Evolutionary conservation across 2,888 invertebrate species (phyloP).

Genomic region (Xestia rhomboidea): DNA sequence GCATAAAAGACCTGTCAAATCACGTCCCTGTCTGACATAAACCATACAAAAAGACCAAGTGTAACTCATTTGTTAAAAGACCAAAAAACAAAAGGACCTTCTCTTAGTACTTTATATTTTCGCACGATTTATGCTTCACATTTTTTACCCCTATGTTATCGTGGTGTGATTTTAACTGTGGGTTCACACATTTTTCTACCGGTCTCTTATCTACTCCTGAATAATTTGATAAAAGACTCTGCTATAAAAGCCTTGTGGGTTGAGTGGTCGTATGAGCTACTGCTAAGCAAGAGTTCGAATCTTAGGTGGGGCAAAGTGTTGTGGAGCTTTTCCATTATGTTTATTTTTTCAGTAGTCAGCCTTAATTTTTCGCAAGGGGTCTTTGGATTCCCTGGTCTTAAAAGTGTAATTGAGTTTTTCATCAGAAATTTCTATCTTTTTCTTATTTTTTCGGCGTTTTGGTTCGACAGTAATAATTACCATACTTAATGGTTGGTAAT

Average conservation of each 20-base stretch:
- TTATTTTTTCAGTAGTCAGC: background rate
- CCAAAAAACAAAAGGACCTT: constrained; percentile 29
- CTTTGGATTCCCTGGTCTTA: too few relatives aligned
- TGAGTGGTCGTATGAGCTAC: background rate
- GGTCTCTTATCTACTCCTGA: background rate
- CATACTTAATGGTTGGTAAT: too few relatives aligned
- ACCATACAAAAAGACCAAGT: constrained; percentile 17
- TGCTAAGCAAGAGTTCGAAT: background rate
- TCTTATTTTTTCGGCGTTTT: too few relatives aligned
- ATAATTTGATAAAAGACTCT: background rate
- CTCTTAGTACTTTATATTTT: constrained; percentile 11
- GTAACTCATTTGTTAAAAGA: constrained; percentile 23
- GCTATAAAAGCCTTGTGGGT: background rate
- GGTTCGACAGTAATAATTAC: too few relatives aligned
- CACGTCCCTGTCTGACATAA: background rate
- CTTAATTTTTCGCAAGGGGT: background rate
- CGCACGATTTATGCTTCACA: constrained; percentile 36
- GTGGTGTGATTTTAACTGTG: constrained; percentile 31
- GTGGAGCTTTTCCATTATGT: background rate
- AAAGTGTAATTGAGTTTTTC: too few relatives aligned
- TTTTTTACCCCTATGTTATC: constrained; percentile 35
- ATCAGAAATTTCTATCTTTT: too few relatives aligned
- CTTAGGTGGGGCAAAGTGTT: background rate
- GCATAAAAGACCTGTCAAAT: background rate
- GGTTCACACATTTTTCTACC: constrained; percentile 35